Percentiles rank a stretch among this genome's conserved stretches.
Evolutionary conservation across 2,888 invertebrate species (phyloP).

Genomic region (Agapetus fuscipes): DNA sequence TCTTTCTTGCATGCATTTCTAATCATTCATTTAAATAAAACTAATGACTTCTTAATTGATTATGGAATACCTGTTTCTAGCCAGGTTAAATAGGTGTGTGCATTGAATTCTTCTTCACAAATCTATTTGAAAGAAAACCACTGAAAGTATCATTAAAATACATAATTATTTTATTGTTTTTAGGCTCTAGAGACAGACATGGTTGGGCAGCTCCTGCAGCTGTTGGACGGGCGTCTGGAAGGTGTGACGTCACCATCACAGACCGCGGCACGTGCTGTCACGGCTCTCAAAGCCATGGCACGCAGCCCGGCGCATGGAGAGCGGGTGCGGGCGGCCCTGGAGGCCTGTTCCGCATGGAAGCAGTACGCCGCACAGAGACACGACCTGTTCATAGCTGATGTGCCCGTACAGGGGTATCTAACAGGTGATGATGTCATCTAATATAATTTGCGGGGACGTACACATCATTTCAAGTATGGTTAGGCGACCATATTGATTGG

Average conservation of each 20-base stretch:
- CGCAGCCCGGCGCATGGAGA: slow-evolving; percentile 73
- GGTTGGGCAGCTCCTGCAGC: slow-evolving; percentile 72
- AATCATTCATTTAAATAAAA: too few species aligned
- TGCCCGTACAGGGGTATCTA: slow-evolving; percentile 68
- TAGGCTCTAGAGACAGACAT: slow-evolving; percentile 88
- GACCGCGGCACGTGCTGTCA: slow-evolving; percentile 92
- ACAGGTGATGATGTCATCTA: slow-evolving; percentile 48
- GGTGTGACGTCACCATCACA: slow-evolving; percentile 60
- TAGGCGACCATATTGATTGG: too few species aligned
- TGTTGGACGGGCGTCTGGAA: slow-evolving; percentile 73
- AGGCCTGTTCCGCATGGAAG: slow-evolving; percentile 78
- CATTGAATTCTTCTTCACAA: too few species aligned
- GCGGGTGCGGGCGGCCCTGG: slow-evolving; percentile 68
- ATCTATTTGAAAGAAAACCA: neutral
- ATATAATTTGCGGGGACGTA: neutral
- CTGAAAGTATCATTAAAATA: neutral
- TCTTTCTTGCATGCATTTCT: too few species aligned
- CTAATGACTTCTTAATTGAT: too few species aligned
- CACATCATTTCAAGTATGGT: neutral
- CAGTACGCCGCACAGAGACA: slow-evolving; percentile 95
- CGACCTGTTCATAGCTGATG: slow-evolving; percentile 84
- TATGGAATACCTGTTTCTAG: too few species aligned
- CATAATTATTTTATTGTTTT: neutral
- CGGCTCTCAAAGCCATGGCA: slow-evolving; percentile 89
- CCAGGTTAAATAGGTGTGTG: too few species aligned